A percentile compares a stretch with the other conserved stretches of the same genome.
phyloP scores from a whole-genome alignment of 2,888 invertebrate genomes.

The Brenthis ino region DNA sequence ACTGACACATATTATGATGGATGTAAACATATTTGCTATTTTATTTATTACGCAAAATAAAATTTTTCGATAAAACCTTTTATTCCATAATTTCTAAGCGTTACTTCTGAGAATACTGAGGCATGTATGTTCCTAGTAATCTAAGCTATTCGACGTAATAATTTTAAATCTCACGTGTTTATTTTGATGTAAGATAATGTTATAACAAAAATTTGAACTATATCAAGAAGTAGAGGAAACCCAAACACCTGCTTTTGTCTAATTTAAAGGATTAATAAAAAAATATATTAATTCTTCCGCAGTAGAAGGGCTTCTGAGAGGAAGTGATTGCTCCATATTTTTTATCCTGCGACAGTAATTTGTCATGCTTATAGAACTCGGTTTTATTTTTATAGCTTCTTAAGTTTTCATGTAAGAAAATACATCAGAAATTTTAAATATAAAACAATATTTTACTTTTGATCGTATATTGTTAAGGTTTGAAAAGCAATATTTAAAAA shows the following conservation, averaged over 20 bases:
- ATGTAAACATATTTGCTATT: conserved; percentile 21
- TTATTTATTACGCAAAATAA: conserved; percentile 4
- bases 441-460: background rate
- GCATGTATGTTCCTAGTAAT: too few species aligned
- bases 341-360: conserved; percentile 26
- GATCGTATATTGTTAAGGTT: background rate
- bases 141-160: too few species aligned
- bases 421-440: background rate
- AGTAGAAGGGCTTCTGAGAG: conserved; percentile 57
- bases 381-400: conserved; percentile 13
- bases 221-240: background rate
- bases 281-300: conserved; percentile 42
- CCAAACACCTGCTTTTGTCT: background rate
- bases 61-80: background rate
- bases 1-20: conserved; percentile 30
- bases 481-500: too few species aligned
- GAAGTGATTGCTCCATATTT: conserved; percentile 50
- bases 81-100: too few species aligned
- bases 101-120: too few species aligned
- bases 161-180: too few species aligned
- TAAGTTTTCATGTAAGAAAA: background rate
- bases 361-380: conserved; percentile 22
- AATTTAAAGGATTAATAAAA: conserved; percentile 23
- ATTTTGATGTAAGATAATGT: too few species aligned
- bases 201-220: background rate